Evolutionary conservation across 2,797 vertebrate genomes (phyloP).

Genomic region (Myotis vivesi): DNA sequence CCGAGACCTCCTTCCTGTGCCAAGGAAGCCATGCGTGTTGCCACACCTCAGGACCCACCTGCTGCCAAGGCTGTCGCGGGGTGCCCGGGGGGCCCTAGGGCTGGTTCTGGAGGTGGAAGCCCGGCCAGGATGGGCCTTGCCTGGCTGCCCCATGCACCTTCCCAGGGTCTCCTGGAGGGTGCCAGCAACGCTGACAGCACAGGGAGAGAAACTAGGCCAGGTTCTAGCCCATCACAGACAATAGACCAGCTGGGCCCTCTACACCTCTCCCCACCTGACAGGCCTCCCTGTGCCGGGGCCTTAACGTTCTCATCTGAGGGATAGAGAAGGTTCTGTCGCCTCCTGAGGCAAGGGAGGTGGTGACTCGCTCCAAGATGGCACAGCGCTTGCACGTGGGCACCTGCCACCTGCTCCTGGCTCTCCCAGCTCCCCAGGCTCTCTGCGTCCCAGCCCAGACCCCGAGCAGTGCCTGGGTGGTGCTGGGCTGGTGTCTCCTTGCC

Average conservation of each 20-base stretch:
- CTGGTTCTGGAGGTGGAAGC: not conserved
- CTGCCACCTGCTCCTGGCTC: not conserved
- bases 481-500: not conserved
- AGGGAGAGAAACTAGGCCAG: not conserved
- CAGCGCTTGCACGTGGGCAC: not conserved
- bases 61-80: not conserved
- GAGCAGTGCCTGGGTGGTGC: not conserved
- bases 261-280: not conserved
- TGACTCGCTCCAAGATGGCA: not conserved
- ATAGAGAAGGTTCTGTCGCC: not conserved
- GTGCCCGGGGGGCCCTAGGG: not conserved
- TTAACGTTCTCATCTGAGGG: not conserved
- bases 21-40: not conserved
- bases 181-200: not conserved
- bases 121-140: rapidly evolving
- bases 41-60: not conserved
- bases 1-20: not conserved
- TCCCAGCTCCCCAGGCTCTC: not conserved
- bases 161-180: not conserved
- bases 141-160: not conserved
- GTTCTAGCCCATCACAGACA: not conserved
- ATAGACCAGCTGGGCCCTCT: not conserved
- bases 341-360: not conserved
- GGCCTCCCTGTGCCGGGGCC: not conserved
- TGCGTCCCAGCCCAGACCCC: not conserved